Conservation (phyloP, 2,113 vertebrate genomes). For the Microcebus jonahi region DNA sequence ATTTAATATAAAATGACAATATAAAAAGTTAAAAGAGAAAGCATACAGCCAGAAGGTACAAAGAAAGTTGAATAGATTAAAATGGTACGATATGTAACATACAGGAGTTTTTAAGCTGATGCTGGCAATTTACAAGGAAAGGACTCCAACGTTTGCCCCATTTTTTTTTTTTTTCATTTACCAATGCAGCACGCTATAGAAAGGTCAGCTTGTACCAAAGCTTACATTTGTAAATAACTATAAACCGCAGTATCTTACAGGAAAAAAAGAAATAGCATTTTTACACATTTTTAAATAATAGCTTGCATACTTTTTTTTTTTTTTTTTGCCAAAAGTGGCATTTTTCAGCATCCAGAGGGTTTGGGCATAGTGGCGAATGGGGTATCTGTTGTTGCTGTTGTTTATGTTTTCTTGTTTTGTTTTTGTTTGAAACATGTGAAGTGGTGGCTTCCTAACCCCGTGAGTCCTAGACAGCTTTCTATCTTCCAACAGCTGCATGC, state of each 20-base stretch:
- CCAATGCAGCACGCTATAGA: conserved; percentile 90
- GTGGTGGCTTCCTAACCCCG: conserved; percentile 82
- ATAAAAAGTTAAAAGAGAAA: conserved; percentile 99
- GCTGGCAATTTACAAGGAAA: conserved; percentile 95
- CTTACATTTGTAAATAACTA: conserved; percentile 97
- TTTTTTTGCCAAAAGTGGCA: conserved; percentile 83
- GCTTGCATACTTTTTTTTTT: conserved; percentile 86
- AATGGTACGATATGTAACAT: conserved; percentile 95
- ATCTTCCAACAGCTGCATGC: conserved; percentile 85
- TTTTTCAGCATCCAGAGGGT: conserved; percentile 87
- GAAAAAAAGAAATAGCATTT: conserved; percentile 87
- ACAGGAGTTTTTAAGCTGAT: conserved; percentile 93
- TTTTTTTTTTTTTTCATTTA: conserved; percentile 88
- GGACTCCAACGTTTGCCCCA: conserved; percentile 86
- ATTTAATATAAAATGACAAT: conserved; percentile 99
- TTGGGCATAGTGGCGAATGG: conserved; percentile 85
- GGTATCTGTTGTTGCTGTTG: conserved; percentile 37
- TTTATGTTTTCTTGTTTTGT: not conserved
- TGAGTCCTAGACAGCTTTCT: conserved; percentile 83
- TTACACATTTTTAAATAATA: conserved; percentile 89
- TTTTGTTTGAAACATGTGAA: conserved; percentile 69
- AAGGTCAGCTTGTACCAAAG: conserved; percentile 95
- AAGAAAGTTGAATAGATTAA: conserved; percentile 97
- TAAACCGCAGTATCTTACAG: conserved; percentile 96
- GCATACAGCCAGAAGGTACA: conserved; percentile 97